Base-by-base conservation (phyloP, 2,113 vertebrate genomes). In the Xiphophorus couchianus region DNA sequence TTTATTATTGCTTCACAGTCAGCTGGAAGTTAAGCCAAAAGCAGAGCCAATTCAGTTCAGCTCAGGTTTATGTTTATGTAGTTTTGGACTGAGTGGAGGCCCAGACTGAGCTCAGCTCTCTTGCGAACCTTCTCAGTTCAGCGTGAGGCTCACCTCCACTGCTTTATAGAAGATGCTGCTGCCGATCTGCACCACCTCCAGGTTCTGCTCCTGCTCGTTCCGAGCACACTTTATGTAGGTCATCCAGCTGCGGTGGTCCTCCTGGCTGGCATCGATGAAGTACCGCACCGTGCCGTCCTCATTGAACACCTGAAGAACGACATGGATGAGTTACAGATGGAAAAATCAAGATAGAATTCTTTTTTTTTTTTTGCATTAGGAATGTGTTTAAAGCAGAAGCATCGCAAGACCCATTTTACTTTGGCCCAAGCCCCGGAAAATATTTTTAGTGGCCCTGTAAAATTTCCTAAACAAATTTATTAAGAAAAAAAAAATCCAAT, bases 191-290 rank as follows among this genome's bases (percentile, higher is more conserved):
- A 99, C 96, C 90, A 99, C 98, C 84, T 99, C 98, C 86, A 99
- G 93, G 90, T 99, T 99, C 87, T 99, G 98, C 80, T 99, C 98
- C 89, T 99, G 98, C 71, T 99, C 98, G 0, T 99, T 99, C 1
- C 98, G 94, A 0, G 98, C 98, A 6, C 98, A 99, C 61, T 98
- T 99, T 78, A 99, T 99, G 86, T 99, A 99, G 0, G 97, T 99
- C 98, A 99, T 99, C 98, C 98, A 99, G 93, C 97, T 98, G 33
- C 98, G 96, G 79, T 99, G 97, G 78, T 99, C 97, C 88, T 99
- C 98, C 91, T 99, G 97, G 84, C 98, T 98, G 90, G 98, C 98
- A 0, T 99, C 98, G 0, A 99, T 96, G 88, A 99, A 99, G 69
- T 96, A 99, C 11, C 97, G 94, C 69, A 99, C 98, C 0, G 97